Base-by-base conservation (phyloP, 2,113 vertebrate species). In the Megalops atlanticus region DNA sequence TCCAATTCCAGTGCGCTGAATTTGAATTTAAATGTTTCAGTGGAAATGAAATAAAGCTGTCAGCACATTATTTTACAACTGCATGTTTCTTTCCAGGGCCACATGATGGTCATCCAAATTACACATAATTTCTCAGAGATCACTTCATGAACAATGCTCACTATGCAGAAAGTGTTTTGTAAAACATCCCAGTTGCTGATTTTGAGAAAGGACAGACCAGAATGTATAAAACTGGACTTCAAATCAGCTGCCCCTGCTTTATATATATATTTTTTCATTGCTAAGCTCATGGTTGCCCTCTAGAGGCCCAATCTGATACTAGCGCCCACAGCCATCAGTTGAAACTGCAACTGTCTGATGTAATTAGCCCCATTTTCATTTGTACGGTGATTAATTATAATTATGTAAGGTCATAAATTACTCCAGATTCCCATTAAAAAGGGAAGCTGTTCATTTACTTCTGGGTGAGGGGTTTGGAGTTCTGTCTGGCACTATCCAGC, bases 221-320 rank as follows among this genome's bases (percentile, higher is more conserved):
- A 27, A 24, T 21, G 52, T 2, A 64, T 64, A 64, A 64, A 64
- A 64, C n/a, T 18, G 31, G 7, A 31, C 43, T 58, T 16, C 24
- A 39, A 39, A 33, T 64, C n/a, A 64, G 21, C 16, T 24, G 1
- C 21, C 36, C 5, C 64, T 27, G 27, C 39, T n/a, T 69, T 58
- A 4, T 38, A 15, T 43, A 15, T 43, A 35, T 90, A 3, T 15
- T 31, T 31, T 43, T 18, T 49, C 74, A 31, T 90, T 81, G 27
- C 84, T 47, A 91, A 94, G 95, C 94, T 93, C 95, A 91, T 89
- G 90, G 87, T 94, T 95, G 95, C 95, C 95, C 94, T 94, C 96
- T 95, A 88, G 94, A 95, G 95, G 95, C 14, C 79, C 80, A 4
- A 18, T 21, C 1, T 35, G 4, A 27, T 11, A 35, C 24, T 78